Conservation (phyloP, 2,888 invertebrate species). For the Lordiphosa andalusiaca region DNA sequence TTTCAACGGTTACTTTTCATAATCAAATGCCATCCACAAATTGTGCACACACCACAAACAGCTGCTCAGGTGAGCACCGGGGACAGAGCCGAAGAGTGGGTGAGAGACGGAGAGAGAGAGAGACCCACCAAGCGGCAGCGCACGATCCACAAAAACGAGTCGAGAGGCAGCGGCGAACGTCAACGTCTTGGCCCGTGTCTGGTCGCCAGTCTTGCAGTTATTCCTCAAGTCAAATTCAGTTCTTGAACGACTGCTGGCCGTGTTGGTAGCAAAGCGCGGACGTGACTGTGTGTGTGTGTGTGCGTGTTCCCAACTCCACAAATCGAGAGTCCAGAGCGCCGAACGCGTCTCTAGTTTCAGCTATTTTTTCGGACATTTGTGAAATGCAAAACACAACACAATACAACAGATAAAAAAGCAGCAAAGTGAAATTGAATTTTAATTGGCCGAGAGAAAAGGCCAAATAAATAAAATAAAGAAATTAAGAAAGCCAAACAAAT, state of each 20-base stretch:
- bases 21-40: conserved; percentile 26
- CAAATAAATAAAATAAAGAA: conserved; percentile 13
- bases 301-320: conserved; percentile 5
- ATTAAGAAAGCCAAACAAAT: conserved; percentile 42
- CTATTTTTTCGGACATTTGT: conserved; percentile 41
- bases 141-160: conserved; percentile 45
- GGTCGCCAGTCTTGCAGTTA: conserved; percentile 42
- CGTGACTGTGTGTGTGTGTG: conserved; percentile 27
- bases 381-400: conserved; percentile 39
- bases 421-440: conserved; percentile 54
- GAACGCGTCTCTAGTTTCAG: conserved; percentile 42
- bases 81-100: conserved; percentile 29
- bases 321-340: conserved; percentile 17
- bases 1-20: conserved; percentile 25
- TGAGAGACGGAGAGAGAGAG: conserved; percentile 1
- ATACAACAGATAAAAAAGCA: conserved; percentile 17
- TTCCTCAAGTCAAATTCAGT: conserved; percentile 51
- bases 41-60: conserved; percentile 33
- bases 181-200: conserved; percentile 29
- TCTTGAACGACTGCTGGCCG: conserved; percentile 73
- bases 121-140: conserved; percentile 16
- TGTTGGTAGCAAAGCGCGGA: conserved; percentile 58
- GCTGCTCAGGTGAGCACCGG: conserved; percentile 39
- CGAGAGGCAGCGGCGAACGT: conserved; percentile 9
- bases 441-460: conserved; percentile 36